Conservation (phyloP, 2,888 invertebrate species). For the Ariolimax columbianus region DNA sequence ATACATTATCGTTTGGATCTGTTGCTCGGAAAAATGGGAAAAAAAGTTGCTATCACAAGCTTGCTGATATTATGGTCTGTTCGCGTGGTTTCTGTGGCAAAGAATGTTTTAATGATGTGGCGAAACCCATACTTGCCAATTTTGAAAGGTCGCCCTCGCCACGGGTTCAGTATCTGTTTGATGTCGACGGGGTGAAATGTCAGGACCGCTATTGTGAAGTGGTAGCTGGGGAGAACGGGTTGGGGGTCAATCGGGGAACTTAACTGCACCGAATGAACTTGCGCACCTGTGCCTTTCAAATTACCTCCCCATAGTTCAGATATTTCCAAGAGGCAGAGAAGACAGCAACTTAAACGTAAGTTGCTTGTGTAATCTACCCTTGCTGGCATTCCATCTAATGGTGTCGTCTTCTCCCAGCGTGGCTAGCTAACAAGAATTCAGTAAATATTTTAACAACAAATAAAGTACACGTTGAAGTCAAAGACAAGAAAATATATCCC, state of each 20-base stretch:
- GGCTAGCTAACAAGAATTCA: background rate
- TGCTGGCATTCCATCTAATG: background rate
- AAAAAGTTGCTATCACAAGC: background rate
- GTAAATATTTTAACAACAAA: background rate
- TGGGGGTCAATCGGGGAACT: background rate
- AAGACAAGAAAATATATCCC: too few species aligned
- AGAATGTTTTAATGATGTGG: constrained; percentile 22
- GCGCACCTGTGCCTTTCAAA: constrained; percentile 19
- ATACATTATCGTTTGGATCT: too few species aligned
- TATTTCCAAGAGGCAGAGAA: background rate
- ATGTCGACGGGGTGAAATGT: constrained; percentile 17
- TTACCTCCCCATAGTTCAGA: background rate
- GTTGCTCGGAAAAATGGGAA: background rate
- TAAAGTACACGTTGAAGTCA: too few species aligned
- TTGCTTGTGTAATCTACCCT: background rate
- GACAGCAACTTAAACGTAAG: background rate
- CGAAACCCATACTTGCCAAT: background rate
- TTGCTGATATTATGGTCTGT: background rate
- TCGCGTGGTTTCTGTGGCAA: background rate
- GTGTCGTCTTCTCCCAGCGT: background rate
- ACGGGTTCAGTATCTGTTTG: background rate
- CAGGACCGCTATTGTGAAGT: background rate
- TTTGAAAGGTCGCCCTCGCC: background rate
- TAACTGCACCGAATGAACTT: background rate
- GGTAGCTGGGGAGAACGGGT: background rate